Conservation (phyloP, 2,888 invertebrate genomes). For the Zhuqinia jingwanae region DNA sequence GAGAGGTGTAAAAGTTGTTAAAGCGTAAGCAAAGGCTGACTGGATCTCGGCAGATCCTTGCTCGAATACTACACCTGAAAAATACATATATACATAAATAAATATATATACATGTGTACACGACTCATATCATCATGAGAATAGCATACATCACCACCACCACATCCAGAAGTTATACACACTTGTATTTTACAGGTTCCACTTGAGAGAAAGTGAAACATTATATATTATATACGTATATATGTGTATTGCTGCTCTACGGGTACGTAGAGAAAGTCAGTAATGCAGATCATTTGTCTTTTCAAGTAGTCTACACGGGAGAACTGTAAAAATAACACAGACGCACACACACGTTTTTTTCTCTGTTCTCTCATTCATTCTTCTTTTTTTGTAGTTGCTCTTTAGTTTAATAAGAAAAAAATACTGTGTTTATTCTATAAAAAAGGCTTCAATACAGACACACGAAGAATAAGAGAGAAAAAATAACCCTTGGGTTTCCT, state of each 20-base stretch:
- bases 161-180: background rate
- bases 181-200: slow-evolving; percentile 26
- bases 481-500: background rate
- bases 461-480: background rate
- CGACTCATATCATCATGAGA: background rate
- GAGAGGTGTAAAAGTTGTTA: slow-evolving; percentile 71
- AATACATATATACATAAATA: slow-evolving; percentile 23
- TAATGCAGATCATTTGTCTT: slow-evolving; percentile 47
- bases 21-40: slow-evolving; percentile 82
- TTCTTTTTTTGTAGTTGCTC: background rate
- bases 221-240: too few species aligned
- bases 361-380: background rate
- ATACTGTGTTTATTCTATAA: background rate
- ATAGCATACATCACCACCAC: too few species aligned
- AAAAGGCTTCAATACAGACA: background rate
- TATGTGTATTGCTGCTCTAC: background rate
- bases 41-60: slow-evolving; percentile 95
- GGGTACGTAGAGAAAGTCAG: background rate
- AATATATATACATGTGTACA: background rate
- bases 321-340: background rate
- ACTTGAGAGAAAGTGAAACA: slow-evolving; percentile 37
- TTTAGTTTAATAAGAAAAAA: background rate
- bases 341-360: too few species aligned
- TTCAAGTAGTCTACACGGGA: slow-evolving; percentile 19
- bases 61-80: slow-evolving; percentile 94